phyloP scores from a whole-genome alignment of 2,113 vertebrate species.

The Osmerus eperlanus region DNA sequence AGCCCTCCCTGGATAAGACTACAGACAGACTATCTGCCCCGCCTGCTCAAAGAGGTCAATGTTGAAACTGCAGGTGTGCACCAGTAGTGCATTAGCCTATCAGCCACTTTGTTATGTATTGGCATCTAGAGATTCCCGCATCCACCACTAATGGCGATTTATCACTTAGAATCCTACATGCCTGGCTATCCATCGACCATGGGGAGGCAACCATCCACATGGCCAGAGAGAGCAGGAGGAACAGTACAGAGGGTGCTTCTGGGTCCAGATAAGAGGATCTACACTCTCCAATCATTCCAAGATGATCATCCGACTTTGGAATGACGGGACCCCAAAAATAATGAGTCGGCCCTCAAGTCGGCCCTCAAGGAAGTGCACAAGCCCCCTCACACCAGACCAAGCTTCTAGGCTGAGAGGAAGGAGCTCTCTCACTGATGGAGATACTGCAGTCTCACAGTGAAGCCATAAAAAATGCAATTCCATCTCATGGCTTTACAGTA shows the following conservation, averaged over 20 bases:
- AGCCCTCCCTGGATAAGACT: too few relatives aligned
- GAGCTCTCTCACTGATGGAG: slow-evolving; percentile 41
- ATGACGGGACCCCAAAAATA: slow-evolving; percentile 29
- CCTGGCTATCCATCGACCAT: slow-evolving; percentile 25
- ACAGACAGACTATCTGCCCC: too few relatives aligned
- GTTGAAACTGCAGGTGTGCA: neutral
- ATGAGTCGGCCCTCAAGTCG: slow-evolving; percentile 35
- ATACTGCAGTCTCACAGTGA: slow-evolving; percentile 23
- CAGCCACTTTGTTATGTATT: too few relatives aligned
- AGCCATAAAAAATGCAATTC: slow-evolving; percentile 61
- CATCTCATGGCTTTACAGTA: slow-evolving; percentile 41
- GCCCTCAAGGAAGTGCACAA: slow-evolving; percentile 18
- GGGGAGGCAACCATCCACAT: slow-evolving; percentile 39
- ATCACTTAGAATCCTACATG: too few relatives aligned
- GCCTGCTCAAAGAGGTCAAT: too few relatives aligned
- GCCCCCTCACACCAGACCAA: slow-evolving; percentile 26
- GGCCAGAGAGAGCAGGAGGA: slow-evolving; percentile 50
- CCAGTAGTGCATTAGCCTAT: neutral
- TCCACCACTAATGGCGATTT: neutral
- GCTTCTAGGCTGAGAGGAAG: slow-evolving; percentile 27
- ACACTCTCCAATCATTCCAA: too few relatives aligned
- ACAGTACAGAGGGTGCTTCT: slow-evolving; percentile 29
- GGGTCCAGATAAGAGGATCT: too few relatives aligned
- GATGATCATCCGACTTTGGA: too few relatives aligned
- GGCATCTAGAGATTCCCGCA: neutral